Evolutionary conservation across 2,888 invertebrate genomes (phyloP), one percentile per base, ranked within the genome.

Genomic region (Uloborus plumipes): DNA sequence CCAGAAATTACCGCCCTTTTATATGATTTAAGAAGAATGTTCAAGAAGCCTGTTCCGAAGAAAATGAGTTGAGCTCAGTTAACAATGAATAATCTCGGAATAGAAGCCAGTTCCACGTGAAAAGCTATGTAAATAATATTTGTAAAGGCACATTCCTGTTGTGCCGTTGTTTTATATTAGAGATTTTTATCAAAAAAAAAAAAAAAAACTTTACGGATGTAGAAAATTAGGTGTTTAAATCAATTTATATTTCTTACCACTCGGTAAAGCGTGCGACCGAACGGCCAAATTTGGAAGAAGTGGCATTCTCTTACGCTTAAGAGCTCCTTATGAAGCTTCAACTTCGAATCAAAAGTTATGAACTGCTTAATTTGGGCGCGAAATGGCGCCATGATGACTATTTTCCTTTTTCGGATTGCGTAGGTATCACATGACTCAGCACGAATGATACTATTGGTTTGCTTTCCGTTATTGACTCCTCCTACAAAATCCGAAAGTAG

Each of bases 1-100:
- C 26, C 69, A 74, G 80, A 81, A 81, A 70, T 58, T 81, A 58
- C 80, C 80, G 9, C 80, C 80, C 4, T 81, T 81, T 70, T 74
- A 81, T 74, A 81, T 55, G 49, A 81, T 81, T 65, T 81, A n/a
- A 70, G 65, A 59, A 47, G 14, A 20, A 49, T 15, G 22, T 15
- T 18, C 49, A 20, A 16, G 39, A 50, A 49, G 13, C 47, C n/a
- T 47, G 20, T 39, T 39, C 18, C 20, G 65, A 49, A 67, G n/a
- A 67, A 26, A 53, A 67, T 26, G 67, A 67, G 67, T 20, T 67
- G 50, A 11, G 67, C 67, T 67, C 53, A 16, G 47, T 26, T 61
- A 20, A 61, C 55, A 55, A 11, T 55, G n/a, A 55, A 18, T 55
- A 18, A n/a, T 55, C n/a, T 55, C 55, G 22, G 22, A 18, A 61